Evolutionary conservation across 2,888 invertebrate genomes (phyloP).

Genomic region (Cartodere bifasciata): DNA sequence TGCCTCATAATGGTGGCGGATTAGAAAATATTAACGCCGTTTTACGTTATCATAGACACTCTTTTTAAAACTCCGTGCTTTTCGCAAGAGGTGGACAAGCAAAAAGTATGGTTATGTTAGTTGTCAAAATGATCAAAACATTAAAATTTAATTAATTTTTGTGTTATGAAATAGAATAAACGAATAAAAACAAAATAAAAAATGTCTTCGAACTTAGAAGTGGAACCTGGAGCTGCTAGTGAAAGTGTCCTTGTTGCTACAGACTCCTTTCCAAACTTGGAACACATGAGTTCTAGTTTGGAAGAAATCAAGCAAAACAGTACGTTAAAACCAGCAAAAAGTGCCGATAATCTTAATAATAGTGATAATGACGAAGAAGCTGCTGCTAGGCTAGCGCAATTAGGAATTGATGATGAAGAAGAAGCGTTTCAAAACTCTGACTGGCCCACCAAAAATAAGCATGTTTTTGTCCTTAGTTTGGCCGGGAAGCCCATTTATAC

Average conservation of each 20-base stretch:
- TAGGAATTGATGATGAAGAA: slow-evolving; percentile 37
- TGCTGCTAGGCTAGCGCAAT: slow-evolving; percentile 14
- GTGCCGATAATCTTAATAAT: slow-evolving; percentile 21
- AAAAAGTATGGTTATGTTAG: too few species aligned
- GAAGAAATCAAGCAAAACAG: slow-evolving; percentile 45
- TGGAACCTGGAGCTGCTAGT: slow-evolving; percentile 45
- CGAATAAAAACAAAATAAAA: too few species aligned
- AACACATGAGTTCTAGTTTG: slow-evolving; percentile 50
- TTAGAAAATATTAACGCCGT: too few species aligned
- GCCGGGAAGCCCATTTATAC: slow-evolving; percentile 97
- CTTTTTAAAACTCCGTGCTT: too few species aligned
- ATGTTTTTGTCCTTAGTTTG: slow-evolving; percentile 88
- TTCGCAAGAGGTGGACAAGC: too few species aligned
- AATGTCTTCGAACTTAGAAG: slow-evolving; percentile 25
- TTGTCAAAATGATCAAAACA: too few species aligned
- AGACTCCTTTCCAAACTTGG: slow-evolving; percentile 58
- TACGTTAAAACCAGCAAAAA: slow-evolving; percentile 20
- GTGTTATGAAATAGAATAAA: too few species aligned
- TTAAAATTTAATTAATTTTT: too few species aligned
- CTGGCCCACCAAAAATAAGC: slow-evolving; percentile 74
- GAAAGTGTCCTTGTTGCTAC: slow-evolving; percentile 61
- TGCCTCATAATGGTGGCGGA: too few species aligned
- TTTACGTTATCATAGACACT: too few species aligned
- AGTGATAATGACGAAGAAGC: slow-evolving; percentile 17
- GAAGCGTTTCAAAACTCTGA: slow-evolving; percentile 57